Base-by-base conservation (phyloP, 2,888 invertebrate species). In the Drosophila mimetica region DNA sequence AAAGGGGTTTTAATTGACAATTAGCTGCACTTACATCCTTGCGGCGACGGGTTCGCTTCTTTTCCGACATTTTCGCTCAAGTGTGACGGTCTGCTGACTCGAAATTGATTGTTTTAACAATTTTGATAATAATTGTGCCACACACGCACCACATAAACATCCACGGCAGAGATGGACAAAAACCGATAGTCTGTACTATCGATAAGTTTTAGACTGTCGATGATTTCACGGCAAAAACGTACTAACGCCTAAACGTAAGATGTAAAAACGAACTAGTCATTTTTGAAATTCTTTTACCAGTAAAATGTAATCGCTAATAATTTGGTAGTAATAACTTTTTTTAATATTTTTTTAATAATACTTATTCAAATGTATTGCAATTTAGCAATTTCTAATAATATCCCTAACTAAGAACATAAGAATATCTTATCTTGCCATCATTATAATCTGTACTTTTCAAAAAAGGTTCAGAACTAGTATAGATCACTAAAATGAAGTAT, bases 11-110 rank as follows among this genome's bases (percentile, higher is more conserved):
- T 3, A 2, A 14, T 9, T 9, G 4, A n/a, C 9, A 20, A 6
- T 0, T 8, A 9, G 13, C 41, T n/a, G 25, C 9, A 90, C 91
- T 91, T 91, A 91, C 91, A 88, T 91, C 91, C 79, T 91, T 91
- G 57, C 92, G 92, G 61, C 91, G 91, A 73, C 91, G 89, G 52
- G 90, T 79, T 64, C 89, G 88, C 77, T 90, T 92, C 79, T 91
- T 92, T 66, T 92, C 91, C 46, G 91, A 91, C 91, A 91, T 91
- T 70, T 78, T 86, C 39, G 13, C 16, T 47, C 39, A 66, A 44
- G 25, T 48, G 41, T 22, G 41, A 63, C 37, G 53, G 54, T 55
- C 65, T 42, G 22, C 22, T 50, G 39, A 11, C 30, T 44, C 42
- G 46, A n/a, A 84, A 77, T 73, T 69, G 25, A 67, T 37, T 65